Base-by-base conservation (phyloP, 2,888 invertebrate genomes). In the Stegophylla sp. region DNA sequence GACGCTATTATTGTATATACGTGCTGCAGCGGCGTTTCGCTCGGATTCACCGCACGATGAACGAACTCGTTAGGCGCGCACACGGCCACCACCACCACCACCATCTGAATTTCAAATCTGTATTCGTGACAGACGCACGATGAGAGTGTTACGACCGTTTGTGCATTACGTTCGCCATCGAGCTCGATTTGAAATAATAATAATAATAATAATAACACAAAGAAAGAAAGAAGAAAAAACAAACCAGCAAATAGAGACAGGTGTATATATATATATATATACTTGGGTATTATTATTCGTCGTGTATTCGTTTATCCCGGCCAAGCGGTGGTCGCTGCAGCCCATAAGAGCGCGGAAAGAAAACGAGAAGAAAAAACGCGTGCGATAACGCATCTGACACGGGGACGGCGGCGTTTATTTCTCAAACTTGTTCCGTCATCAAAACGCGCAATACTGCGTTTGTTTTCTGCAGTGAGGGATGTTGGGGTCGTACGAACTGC, bases 61-160 rank as follows among this genome's bases (percentile, higher is more conserved):
- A 75, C 64, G 64, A 75, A 75, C 64, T 75, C 75, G 75, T 75
- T 75, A 66, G 10, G 53, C 1, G 28, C 34, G 17, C 75, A 15
- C 26, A 4, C 45, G n/a, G n/a, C 12, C 43, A 43, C 41, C 75
- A 66, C 41, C 26, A 4, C 45, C 13, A 12, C 12, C 43, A 43
- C 41, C 75, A 66, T 53, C 64, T 66, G 51, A 75, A 75, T 53
- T 53, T 64, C 64, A 64, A 64, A 66, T 75, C 53, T 64, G 34
- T 41, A 45, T 28, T 75, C 64, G 75, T 75, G 64, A 75, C 75
- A n/a, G 63, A 73, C 45, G 43, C 56, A 23, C 28, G 26, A n/a
- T n/a, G n/a, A n/a, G n/a, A n/a, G 41, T 17, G 41, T n/a, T 23
- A 64, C 43, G 23, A 69, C 56, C 56, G 17, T 41, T 56, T 23